Evolutionary conservation across 2,113 vertebrate genomes (phyloP).

Genomic region (Pseudorasbora parva): DNA sequence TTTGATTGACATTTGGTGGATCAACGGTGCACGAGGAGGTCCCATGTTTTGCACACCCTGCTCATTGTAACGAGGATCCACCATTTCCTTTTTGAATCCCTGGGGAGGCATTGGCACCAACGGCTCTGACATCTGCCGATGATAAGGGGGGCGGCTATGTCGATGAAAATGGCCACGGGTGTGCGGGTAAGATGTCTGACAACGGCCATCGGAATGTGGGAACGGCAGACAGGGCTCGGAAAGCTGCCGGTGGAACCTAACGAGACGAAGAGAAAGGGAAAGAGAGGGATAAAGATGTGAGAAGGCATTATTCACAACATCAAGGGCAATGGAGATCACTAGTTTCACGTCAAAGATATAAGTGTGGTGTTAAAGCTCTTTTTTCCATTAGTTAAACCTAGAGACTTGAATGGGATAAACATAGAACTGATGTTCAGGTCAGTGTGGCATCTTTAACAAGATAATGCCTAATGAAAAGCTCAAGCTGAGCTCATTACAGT

Average conservation of each 20-base stretch:
- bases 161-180: constrained; percentile 62
- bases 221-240: constrained; percentile 83
- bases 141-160: constrained; percentile 82
- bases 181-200: constrained; percentile 76
- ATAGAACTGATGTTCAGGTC: constrained; percentile 40
- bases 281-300: neutral
- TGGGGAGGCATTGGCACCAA: constrained; percentile 76
- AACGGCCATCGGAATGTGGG: constrained; percentile 57
- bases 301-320: neutral
- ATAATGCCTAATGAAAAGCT: constrained; percentile 37
- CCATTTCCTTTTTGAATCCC: constrained; percentile 90
- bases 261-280: neutral
- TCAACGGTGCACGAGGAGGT: constrained; percentile 72
- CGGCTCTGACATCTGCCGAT: constrained; percentile 90
- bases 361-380: neutral
- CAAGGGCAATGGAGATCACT: neutral
- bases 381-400: constrained; percentile 40
- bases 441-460: constrained; percentile 45
- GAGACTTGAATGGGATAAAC: constrained; percentile 37
- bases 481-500: constrained; percentile 46
- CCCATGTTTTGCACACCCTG: constrained; percentile 69
- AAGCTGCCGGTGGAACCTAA: constrained; percentile 89
- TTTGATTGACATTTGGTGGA: constrained; percentile 87
- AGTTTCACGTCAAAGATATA: constrained; percentile 14
- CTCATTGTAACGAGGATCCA: constrained; percentile 84